phyloP scores from a whole-genome alignment of 2,888 invertebrate genomes.

The Pycnomerus fuliginosus region DNA sequence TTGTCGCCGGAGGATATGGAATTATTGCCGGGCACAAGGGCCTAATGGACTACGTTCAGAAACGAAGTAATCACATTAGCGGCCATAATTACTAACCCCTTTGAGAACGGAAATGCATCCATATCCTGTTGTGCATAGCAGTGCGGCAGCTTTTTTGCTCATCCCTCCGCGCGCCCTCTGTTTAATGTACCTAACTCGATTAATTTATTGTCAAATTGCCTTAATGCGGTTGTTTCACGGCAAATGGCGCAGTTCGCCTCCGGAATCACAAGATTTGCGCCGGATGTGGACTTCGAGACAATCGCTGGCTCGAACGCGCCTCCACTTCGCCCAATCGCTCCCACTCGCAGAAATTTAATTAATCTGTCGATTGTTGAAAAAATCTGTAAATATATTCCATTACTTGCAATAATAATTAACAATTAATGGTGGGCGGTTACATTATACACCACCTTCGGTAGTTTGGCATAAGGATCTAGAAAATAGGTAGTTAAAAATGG shows the following conservation, averaged over 20 bases:
- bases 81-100: conserved; percentile 64
- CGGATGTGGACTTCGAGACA: conserved; percentile 37
- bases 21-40: conserved; percentile 51
- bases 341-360: too few relatives aligned
- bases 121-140: conserved; percentile 62
- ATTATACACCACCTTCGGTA: too few relatives aligned
- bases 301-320: too few relatives aligned
- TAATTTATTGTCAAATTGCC: conserved; percentile 55
- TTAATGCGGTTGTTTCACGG: conserved; percentile 51
- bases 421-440: too few relatives aligned
- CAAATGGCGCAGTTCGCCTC: conserved; percentile 40
- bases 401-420: too few relatives aligned
- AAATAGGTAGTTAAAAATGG: too few relatives aligned
- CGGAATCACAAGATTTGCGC: conserved; percentile 43
- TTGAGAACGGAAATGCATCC: conserved; percentile 69
- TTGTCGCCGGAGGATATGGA: too few relatives aligned
- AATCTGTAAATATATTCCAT: too few relatives aligned
- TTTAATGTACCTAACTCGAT: conserved; percentile 54
- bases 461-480: too few relatives aligned
- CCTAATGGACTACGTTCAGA: conserved; percentile 55
- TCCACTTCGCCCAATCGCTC: too few relatives aligned
- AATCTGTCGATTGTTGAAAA: too few relatives aligned
- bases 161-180: conserved; percentile 46
- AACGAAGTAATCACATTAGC: conserved; percentile 65
- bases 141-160: conserved; percentile 40